Base-by-base conservation (phyloP, 1,140 invertebrate species). In the Eulimnadia texana region DNA sequence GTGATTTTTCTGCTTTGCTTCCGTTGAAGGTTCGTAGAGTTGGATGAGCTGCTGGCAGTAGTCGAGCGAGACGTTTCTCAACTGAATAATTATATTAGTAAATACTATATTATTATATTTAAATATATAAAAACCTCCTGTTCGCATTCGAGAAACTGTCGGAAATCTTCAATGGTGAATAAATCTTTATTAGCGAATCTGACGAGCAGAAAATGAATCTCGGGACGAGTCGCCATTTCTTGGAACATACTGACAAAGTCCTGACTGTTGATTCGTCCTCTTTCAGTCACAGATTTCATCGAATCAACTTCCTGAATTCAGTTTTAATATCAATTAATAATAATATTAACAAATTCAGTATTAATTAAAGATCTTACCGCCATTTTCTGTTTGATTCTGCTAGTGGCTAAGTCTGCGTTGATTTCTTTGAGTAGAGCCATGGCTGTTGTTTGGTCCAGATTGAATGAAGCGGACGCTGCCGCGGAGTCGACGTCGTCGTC, bases 121-220 rank as follows among this genome's bases (percentile, higher is more conserved):
- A n/a, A n/a, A n/a, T n/a, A n/a, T 55, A 24, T 27, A 72, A 72
- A 73, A 69, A 82, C 79, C 66, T 79, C 80, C 76, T 83, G 81
- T 71, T 83, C 82, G 23, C 79, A 79, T 70, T 83, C 81, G 63
- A 83, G 68, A 69, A 83, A 83, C 54, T 83, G 67, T 63, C 76
- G 74, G 51, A 83, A 68, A 69, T 83, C 82, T 67, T 82, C 80
- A 22, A 73, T 71, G 3, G 76, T 77, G 65, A 82, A 71, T 68
- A 79, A 82, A 68, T 82, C 81, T 70, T 82, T 80, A 66, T 80
- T 82, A 49, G 81, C 76, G 70, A 81, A 82, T 75, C 81, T 73
- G 56, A 83, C 79, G 64, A 83, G 71, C 23, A 83, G 72, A 69
- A 82, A 83, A 68, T 82, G 82, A 19, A 83, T 78, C 71, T 83